Conservation (phyloP, 2,888 invertebrate genomes). For the Nasonovia ribisnigri region DNA sequence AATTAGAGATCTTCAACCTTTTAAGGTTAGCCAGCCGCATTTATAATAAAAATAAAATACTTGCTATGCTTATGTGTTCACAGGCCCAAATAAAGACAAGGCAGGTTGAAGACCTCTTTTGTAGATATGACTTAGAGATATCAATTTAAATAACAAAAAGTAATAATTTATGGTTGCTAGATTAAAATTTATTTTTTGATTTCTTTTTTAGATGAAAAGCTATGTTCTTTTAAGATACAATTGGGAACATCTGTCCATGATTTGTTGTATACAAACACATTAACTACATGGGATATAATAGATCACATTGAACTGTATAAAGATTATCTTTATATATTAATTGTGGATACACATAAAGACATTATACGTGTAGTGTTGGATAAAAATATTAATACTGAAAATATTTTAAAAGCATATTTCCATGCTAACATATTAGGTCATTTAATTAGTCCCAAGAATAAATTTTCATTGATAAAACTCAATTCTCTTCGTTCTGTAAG, state of each 20-base stretch:
- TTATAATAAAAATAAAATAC: too few species aligned
- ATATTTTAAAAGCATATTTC: slow-evolving; percentile 79
- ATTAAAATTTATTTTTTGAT: slow-evolving; percentile 2
- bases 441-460: slow-evolving; percentile 56
- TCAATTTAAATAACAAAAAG: not conserved
- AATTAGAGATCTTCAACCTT: too few species aligned
- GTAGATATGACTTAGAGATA: not conserved
- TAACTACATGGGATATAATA: slow-evolving; percentile 58
- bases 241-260: slow-evolving; percentile 75
- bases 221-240: slow-evolving; percentile 77
- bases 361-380: slow-evolving; percentile 68
- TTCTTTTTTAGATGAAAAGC: slow-evolving; percentile 72
- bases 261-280: slow-evolving; percentile 68
- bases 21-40: too few species aligned
- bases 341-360: slow-evolving; percentile 51
- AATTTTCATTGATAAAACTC: slow-evolving; percentile 51
- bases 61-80: too few species aligned
- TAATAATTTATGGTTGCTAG: not conserved
- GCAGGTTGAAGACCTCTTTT: too few species aligned
- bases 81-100: too few species aligned
- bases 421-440: slow-evolving; percentile 71
- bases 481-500: slow-evolving; percentile 66
- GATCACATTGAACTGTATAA: slow-evolving; percentile 58
- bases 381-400: slow-evolving; percentile 72
- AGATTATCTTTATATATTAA: slow-evolving; percentile 60